Conservation (phyloP, 2,797 vertebrate genomes). For the Rhabdophis nuchalis region DNA sequence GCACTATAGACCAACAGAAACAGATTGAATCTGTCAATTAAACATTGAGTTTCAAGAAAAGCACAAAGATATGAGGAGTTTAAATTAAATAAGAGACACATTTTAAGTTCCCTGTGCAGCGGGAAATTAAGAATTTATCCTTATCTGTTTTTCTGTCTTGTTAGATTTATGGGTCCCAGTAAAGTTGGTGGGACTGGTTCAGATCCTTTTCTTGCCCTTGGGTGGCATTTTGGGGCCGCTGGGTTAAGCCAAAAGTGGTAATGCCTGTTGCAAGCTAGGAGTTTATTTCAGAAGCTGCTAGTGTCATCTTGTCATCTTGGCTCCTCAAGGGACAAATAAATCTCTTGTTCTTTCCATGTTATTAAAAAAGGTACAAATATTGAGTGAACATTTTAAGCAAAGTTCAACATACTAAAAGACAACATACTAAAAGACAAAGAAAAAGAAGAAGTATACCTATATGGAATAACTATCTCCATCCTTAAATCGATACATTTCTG, state of each 20-base stretch:
- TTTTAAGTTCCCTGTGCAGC: background rate
- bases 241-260: background rate
- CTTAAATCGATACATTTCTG: background rate
- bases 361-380: background rate
- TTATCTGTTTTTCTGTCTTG: background rate
- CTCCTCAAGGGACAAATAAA: background rate
- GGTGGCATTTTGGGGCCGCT: background rate
- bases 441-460: background rate
- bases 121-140: background rate
- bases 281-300: background rate
- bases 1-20: background rate
- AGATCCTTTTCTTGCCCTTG: background rate
- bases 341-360: background rate
- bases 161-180: background rate
- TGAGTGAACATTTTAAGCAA: background rate
- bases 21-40: background rate
- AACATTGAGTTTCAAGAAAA: background rate
- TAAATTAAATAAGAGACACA: background rate
- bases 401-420: background rate
- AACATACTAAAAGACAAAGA: background rate
- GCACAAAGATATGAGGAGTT: background rate
- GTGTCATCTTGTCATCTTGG: background rate
- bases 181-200: background rate
- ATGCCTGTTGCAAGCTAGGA: background rate
- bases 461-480: background rate